Evolutionary conservation across 2,797 vertebrate genomes (phyloP).

Genomic region (Rhabdophis nuchalis): DNA sequence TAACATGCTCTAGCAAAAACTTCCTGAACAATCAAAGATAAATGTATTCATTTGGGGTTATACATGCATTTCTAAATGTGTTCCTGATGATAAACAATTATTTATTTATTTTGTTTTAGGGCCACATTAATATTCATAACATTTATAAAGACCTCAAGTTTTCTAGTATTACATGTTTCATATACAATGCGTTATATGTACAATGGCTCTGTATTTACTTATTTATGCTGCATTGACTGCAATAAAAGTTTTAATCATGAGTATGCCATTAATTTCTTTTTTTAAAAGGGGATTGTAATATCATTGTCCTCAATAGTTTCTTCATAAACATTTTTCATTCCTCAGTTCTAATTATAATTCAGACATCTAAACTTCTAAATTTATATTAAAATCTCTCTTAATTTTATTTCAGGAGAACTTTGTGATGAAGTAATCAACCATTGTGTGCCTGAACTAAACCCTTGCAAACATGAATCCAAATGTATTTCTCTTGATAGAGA

Average conservation of each 20-base stretch:
- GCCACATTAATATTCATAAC: not conserved
- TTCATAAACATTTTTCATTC: not conserved
- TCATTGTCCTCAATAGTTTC: constrained; percentile 1
- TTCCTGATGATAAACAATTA: not conserved
- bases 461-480: constrained; percentile 92
- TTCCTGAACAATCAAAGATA: not conserved
- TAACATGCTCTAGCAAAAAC: not conserved
- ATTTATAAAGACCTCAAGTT: not conserved
- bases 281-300: not conserved
- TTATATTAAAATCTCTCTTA: not conserved
- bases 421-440: constrained; percentile 92
- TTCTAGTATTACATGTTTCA: not conserved
- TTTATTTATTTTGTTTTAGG: not conserved
- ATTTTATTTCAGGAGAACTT: constrained; percentile 81
- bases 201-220: not conserved
- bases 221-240: not conserved
- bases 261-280: not conserved
- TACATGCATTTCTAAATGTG: not conserved
- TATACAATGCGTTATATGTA: not conserved
- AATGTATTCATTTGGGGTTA: not conserved
- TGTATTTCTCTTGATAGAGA: constrained; percentile 81
- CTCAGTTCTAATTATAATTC: not conserved
- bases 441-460: constrained; percentile 84
- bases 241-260: not conserved
- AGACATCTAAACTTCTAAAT: constrained; percentile 1